Evolutionary conservation across 2,888 invertebrate species (phyloP), one percentile per base, ranked within the genome.

Genomic region (Poecilobothrus nobilitatus): DNA sequence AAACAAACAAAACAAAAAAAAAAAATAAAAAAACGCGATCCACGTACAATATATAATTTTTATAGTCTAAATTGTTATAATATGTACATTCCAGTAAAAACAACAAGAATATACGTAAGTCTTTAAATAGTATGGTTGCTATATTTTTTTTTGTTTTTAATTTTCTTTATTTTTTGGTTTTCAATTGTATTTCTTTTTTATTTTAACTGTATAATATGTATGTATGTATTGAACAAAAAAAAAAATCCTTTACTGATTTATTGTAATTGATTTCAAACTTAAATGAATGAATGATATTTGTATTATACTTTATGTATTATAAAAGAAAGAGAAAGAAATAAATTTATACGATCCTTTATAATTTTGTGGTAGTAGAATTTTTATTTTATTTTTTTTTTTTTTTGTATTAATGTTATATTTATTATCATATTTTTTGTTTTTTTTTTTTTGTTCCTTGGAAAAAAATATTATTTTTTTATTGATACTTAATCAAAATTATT

Each of bases 401-500:
- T 34, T 5, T 34, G 34, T 7, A 8, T 27, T 27, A 27, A 27
- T 27, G 2, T 27, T 27, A 27, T 27, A 27, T 27, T 27, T 27
- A 27, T 27, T 27, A 27, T 27, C 27, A 27, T 27, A 27, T 15
- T 53, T 18, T 27, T 27, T 27, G 27, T 27, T 27, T 2, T 27
- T 27, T 27, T 27, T 27, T 27, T 41, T 15, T 41, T 6, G 2
- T 9, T 15, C 7, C 18, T 18, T 18, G 53, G 53, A 53, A 53
- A 27, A 27, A 27, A 27, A 53, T 53, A 53, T 53, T 53, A 53
- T 53, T 53, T 53, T 27, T 53, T 53, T 53, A 53, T 53, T 53
- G 53, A 53, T 53, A 53, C 53, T 53, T 53, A 53, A 53, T 53
- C 53, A 53, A 53, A 53, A 53, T 53, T 53, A 53, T 53, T 53